A percentile compares a stretch with the other conserved stretches of the same genome.
Conservation (phyloP, 2,888 invertebrate species). For the Phengaris alcon region DNA sequence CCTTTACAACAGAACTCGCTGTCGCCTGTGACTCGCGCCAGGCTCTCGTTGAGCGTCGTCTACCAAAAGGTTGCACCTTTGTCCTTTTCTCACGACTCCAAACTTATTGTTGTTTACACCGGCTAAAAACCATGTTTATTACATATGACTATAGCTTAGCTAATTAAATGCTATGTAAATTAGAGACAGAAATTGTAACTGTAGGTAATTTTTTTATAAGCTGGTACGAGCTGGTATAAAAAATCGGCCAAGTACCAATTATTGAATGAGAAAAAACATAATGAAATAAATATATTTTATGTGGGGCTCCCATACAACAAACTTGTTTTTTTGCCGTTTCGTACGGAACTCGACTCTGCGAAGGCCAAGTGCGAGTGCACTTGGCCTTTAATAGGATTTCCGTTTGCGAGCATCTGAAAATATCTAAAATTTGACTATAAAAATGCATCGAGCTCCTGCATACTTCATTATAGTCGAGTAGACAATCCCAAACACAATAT, state of each 20-base stretch:
- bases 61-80: constrained; percentile 32
- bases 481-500: neutral
- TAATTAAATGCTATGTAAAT: neutral
- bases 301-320: too few relatives aligned
- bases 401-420: too few relatives aligned
- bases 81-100: constrained; percentile 34
- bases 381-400: too few relatives aligned
- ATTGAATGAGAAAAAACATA: too few relatives aligned
- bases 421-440: neutral
- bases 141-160: neutral
- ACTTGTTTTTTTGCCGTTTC: too few relatives aligned
- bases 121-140: constrained; percentile 27
- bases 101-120: constrained; percentile 30
- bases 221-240: too few relatives aligned
- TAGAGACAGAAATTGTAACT: neutral
- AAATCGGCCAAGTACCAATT: too few relatives aligned
- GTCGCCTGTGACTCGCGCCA: neutral
- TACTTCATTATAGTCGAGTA: neutral
- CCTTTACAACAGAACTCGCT: neutral
- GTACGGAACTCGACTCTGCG: too few relatives aligned
- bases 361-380: too few relatives aligned
- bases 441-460: neutral
- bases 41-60: neutral
- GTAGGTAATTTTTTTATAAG: neutral
- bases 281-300: too few relatives aligned